phyloP scores from a whole-genome alignment of 2,113 vertebrate species.

The Pygathrix nemaeus region DNA sequence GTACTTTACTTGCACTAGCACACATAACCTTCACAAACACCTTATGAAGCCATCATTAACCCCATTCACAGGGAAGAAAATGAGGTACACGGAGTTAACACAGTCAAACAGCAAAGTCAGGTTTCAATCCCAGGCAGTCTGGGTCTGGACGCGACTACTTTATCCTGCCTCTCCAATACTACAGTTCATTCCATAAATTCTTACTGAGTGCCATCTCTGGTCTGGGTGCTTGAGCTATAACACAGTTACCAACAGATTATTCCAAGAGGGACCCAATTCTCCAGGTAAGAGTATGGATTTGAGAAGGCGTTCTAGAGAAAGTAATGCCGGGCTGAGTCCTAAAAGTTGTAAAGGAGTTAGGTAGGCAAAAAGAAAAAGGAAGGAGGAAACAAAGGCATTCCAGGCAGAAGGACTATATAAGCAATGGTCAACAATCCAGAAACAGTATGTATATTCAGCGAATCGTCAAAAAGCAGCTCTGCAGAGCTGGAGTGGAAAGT shows the following conservation, averaged over 20 bases:
- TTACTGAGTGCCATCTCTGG: not conserved
- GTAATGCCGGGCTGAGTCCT: not conserved
- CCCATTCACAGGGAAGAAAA: slow-evolving; percentile 12
- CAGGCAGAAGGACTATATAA: not conserved
- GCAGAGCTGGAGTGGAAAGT: not conserved
- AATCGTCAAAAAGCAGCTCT: not conserved
- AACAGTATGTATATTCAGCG: not conserved
- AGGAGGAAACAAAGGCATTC: not conserved
- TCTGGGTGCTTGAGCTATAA: not conserved
- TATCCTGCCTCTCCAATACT: not conserved
- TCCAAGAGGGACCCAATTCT: not conserved
- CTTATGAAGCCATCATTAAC: not conserved
- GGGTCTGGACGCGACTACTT: not conserved
- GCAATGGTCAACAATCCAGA: not conserved
- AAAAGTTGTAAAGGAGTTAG: not conserved
- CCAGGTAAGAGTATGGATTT: not conserved
- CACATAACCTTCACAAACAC: slow-evolving; percentile 35
- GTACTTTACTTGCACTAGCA: not conserved
- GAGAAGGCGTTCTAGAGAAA: not conserved
- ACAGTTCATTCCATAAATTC: slow-evolving; percentile 21
- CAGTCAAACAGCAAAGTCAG: not conserved
- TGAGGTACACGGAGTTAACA: not conserved
- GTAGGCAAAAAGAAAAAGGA: not conserved
- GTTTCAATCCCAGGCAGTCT: not conserved
- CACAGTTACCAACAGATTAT: not conserved